Evolutionary conservation across 2,113 vertebrate genomes (phyloP).

Genomic region (Potamarius usumacintae): DNA sequence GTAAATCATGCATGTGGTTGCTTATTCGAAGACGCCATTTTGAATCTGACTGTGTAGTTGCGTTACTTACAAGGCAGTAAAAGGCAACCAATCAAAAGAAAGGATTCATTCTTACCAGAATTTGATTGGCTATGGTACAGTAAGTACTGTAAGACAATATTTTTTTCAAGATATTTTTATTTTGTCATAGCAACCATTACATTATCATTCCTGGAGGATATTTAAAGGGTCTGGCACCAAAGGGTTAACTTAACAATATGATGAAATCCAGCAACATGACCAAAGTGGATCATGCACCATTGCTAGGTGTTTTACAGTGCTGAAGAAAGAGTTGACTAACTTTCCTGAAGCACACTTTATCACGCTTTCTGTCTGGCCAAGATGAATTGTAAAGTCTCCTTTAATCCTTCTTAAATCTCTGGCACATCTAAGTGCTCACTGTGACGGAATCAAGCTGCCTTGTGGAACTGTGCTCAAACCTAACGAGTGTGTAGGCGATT

Average conservation of each 20-base stretch:
- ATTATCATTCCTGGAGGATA: no score
- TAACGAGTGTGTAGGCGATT: slow-evolving; percentile 18
- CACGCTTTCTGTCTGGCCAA: slow-evolving; percentile 35
- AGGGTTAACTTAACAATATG: slow-evolving; percentile 3
- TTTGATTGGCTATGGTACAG: no score
- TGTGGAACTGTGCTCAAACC: slow-evolving; percentile 34
- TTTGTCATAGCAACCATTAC: no score
- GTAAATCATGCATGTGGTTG: no score
- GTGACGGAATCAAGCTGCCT: slow-evolving; percentile 44
- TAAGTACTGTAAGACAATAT: no score
- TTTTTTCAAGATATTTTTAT: no score
- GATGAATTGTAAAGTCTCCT: slow-evolving; percentile 45
- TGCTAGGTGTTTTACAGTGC: slow-evolving; percentile 26
- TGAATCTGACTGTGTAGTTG: no score
- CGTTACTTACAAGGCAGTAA: no score
- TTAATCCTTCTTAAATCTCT: slow-evolving; percentile 55
- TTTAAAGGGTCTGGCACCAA: no score
- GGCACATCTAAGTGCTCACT: slow-evolving; percentile 43
- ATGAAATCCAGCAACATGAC: slow-evolving; percentile 35
- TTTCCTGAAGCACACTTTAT: slow-evolving; percentile 43
- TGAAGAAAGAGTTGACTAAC: slow-evolving; percentile 43
- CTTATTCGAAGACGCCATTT: no score
- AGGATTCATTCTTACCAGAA: no score
- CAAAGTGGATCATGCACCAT: slow-evolving; percentile 5
- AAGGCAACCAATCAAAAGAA: no score